Conservation (phyloP, 2,113 vertebrate genomes). For the Etia nguti region DNA sequence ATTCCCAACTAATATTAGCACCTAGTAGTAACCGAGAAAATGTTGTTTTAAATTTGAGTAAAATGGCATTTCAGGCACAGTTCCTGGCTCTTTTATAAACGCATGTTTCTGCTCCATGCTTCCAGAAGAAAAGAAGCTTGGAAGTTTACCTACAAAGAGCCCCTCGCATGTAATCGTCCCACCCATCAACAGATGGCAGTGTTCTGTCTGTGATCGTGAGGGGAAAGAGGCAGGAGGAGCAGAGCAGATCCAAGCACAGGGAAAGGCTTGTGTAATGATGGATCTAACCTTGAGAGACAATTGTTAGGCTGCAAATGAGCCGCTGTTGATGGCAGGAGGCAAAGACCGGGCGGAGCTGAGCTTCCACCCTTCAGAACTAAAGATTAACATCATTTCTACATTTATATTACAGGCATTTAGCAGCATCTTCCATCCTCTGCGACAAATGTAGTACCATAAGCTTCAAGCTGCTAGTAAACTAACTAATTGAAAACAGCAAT, state of each 20-base stretch:
- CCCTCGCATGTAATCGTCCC: conserved; percentile 42
- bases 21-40: neutral
- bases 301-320: conserved; percentile 22
- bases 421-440: neutral
- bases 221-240: conserved; percentile 13
- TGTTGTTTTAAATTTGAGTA: neutral
- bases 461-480: neutral
- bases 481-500: neutral
- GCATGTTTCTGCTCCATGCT: neutral
- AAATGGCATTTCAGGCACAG: neutral
- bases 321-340: neutral
- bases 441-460: neutral
- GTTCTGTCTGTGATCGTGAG: conserved; percentile 62
- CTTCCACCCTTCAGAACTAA: conserved; percentile 1
- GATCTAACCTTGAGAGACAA: conserved; percentile 49
- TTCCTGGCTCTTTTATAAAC: neutral
- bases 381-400: conserved; percentile 49
- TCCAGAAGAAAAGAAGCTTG: neutral
- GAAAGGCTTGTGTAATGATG: conserved; percentile 29
- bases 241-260: conserved; percentile 3
- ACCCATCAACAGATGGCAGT: conserved; percentile 71
- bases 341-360: neutral
- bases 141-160: neutral
- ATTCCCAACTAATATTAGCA: neutral
- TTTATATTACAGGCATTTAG: conserved; percentile 15